Conservation (phyloP, 92 coral and sea anemone species). For the Actinernus sp. region DNA sequence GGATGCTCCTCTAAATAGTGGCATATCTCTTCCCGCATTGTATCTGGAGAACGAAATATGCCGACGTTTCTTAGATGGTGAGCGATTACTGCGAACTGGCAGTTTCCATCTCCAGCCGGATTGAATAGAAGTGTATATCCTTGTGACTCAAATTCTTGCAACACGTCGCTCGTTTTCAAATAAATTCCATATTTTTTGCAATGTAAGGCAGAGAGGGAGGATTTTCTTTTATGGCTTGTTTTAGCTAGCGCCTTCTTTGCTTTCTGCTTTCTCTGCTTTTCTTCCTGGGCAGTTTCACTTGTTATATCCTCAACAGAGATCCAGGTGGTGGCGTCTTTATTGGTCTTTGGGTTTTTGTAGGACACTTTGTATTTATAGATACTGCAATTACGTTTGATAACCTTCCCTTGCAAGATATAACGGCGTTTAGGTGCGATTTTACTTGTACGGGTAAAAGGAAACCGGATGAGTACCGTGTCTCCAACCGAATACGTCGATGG, state of each 20-base stretch:
- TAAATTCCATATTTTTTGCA: no score
- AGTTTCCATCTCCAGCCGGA: slow-evolving; percentile 19
- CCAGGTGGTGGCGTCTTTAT: slow-evolving; percentile 15
- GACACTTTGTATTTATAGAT: slow-evolving; percentile 11
- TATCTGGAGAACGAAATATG: neutral
- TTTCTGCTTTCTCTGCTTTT: slow-evolving; percentile 5
- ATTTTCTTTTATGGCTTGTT: neutral
- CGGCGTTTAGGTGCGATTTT: slow-evolving; percentile 17
- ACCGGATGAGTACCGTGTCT: slow-evolving; percentile 38
- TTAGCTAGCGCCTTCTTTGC: slow-evolving; percentile 8
- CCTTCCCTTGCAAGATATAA: slow-evolving; percentile 10
- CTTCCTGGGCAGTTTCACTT: slow-evolving; percentile 26
- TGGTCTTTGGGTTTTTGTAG: slow-evolving; percentile 2
- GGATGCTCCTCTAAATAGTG: slow-evolving; percentile 2
- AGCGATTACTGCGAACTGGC: slow-evolving; percentile 1
- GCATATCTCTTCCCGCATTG: slow-evolving; percentile 1
- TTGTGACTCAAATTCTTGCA: slow-evolving; percentile 7
- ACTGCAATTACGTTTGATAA: slow-evolving; percentile 16
- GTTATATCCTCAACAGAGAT: slow-evolving; percentile 56
- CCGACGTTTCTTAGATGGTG: slow-evolving; percentile 5
- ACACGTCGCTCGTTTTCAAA: no score
- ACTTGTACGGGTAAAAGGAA: slow-evolving; percentile 25
- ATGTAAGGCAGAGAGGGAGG: neutral
- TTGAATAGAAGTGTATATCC: slow-evolving; percentile 17
- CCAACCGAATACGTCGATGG: slow-evolving; percentile 45